Base-by-base conservation (phyloP, 2,113 vertebrate genomes). In the Forbesichthys papilliferus region DNA sequence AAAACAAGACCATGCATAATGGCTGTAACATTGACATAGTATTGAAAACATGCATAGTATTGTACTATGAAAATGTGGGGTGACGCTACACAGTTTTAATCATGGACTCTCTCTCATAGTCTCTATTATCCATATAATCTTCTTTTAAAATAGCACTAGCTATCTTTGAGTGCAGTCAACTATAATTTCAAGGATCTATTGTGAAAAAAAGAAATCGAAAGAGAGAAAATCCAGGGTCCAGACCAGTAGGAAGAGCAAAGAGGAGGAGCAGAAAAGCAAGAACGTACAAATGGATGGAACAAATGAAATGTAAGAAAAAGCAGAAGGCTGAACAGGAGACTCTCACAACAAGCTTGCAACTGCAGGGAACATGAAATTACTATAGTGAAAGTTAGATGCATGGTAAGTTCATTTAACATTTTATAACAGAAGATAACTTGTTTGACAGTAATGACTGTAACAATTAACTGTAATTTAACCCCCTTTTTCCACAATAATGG, bases 391-490 rank as follows among this genome's bases (percentile, higher is more conserved):
- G 61, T 42, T 8, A 42, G 77, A 61, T n/a, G 51, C 53, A 51
- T 52, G 84, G 88, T 89, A 85, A 86, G 80, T 75, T 72, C 53
- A 64, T 46, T 62, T 27, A 27, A 27, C 27, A 72, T 58, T 68
- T 80, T 66, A 18, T 47, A 52, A 74, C 60, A 69, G 49, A 75
- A 68, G 80, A 70, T 58, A 27, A 74, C 66, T 72, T 78, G 58
- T 64, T 71, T 33, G 66, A 52, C 72, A 49, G 5, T 83, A 80
- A 81, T 82, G 68, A 80, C 74, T 73, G 85, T 69, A 66, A 56
- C 76, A 27, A 68, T 56, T 75, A 42, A 4, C 11, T 75, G 81
- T 82, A 83, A 86, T 71, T 69, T 72, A 73, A 87, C 33, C 55
- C 71, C 52, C 47, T 58, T 36, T 61, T 81, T 86, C 74, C 79